Base-by-base conservation (phyloP, 2,888 invertebrate species). In the Tinea trinotella region DNA sequence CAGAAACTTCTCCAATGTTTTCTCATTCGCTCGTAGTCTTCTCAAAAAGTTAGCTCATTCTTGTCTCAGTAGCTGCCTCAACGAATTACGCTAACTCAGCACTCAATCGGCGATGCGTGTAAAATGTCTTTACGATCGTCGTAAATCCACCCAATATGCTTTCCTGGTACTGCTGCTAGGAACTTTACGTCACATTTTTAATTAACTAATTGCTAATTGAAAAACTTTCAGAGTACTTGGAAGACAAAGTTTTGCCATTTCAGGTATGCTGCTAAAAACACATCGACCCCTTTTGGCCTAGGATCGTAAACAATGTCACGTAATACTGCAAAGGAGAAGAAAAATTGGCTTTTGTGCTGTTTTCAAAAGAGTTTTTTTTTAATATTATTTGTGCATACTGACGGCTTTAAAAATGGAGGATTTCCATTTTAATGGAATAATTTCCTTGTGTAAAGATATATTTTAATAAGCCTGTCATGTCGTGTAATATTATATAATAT, bases 151-250 rank as follows among this genome's bases (percentile, higher is more conserved):
- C 9, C 66, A 67, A 71, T 67, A 67, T 71, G 62, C 64, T 67
- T 50, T 50, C 1, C 6, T 15, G 12, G 50, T 22, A 20, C 12
- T 13, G 50, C 12, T 19, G 5, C 48, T 20, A 9, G 10, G 19
- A 57, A 60, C 59, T 60, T 59, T 58, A 59, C 61, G 60, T 64
- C 63, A 56, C 56, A 58, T 71, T 74, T 74, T 74, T 72, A 76
- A 78, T 80, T 74, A 78, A 76, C 75, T 76, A 76, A 75, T 77
- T 74, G 74, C 68, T 78, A 76, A 80, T 78, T 77, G 72, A 70
- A 74, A 78, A 79, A 79, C 70, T 81, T 81, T 18, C 67, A 57
- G 24, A 54, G 53, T 60, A 67, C 53, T 24, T 52, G 9, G 61
- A 62, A 62, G 62, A 64, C 61, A 55, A 67, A 70, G 64, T 68